Base-by-base conservation (phyloP, 2,888 invertebrate genomes). In the Molorchus minor region DNA sequence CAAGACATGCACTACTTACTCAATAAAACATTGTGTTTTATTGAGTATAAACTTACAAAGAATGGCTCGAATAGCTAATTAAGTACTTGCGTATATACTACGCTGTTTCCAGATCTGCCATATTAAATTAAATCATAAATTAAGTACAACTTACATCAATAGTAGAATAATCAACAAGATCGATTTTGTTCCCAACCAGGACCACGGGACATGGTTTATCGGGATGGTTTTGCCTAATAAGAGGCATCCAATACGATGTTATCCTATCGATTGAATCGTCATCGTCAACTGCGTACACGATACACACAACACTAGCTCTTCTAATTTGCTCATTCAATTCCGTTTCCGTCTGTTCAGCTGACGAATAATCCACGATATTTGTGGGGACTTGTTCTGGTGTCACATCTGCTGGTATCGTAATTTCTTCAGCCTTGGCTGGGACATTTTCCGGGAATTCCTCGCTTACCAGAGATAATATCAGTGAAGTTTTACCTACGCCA, bases 371-470 rank as follows among this genome's bases (percentile, higher is more conserved):
- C 17, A 98, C 95, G 73, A 99, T 98, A 79, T 96, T 94, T 20
- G 99, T 99, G 13, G 98, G 97, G 53, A 99, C 97, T 82, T 96
- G 93, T 78, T 99, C 99, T 2, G 98, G 98, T 1, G 98, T 99
- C 30, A 99, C 98, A 83, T 99, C 98, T n/a, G 98, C 97, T 53
- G 99, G 99, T 74, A 99, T 99, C 2, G 98, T 97, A 53, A 99
- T 98, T 81, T 98, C 98, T 82, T 98, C 98, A n/a, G 97, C 93
- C 78, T 91, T 92, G 10, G 88, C 84, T 7, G 93, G 93, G 1
- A 93, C 97, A 85, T 95, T 94, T 82, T 97, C 96, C 1, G 96
- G 93, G 80, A 98, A 99, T 80, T 98, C 98, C 83, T 99, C 99
- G 81, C 96, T 96, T 19, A 99, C 97, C 59, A 99, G 83, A 0